These are phyloP conservation scores for Dasyprocta punctata DNA, from an alignment of 2,113 vertebrate species.

Conservation along the genomic window DNA sequence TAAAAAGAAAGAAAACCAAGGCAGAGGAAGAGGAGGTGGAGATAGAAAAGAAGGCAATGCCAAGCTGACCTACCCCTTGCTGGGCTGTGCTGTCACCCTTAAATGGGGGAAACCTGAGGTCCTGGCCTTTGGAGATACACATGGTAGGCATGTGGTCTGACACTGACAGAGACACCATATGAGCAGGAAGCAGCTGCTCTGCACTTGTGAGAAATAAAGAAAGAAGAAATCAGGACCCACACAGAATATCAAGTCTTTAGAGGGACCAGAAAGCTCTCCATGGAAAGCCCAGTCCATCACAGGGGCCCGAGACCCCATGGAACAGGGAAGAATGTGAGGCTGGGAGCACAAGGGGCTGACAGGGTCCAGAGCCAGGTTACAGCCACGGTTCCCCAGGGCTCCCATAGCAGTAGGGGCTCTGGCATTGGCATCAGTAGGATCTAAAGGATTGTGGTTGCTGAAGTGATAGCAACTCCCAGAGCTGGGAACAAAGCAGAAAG, in stretches of 20 bases:
- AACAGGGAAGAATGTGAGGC: not conserved
- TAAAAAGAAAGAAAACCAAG: not conserved
- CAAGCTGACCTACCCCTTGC: not conserved
- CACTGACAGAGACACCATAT: not conserved
- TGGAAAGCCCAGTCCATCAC: not conserved
- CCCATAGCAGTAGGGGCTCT: not conserved
- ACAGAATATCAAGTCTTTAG: not conserved
- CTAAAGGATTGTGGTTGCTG: not conserved
- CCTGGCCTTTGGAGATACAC: not conserved
- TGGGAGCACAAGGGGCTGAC: not conserved
- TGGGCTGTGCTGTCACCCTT: not conserved
- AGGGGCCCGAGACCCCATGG: rapidly evolving
- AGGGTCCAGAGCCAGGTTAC: too few species aligned
- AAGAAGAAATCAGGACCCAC: not conserved
- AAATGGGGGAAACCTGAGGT: not conserved
- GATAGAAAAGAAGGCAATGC: not conserved
- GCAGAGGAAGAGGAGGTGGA: not conserved
- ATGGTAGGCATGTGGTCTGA: not conserved
- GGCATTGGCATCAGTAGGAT: not conserved
- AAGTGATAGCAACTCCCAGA: not conserved
- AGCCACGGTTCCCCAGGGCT: not conserved
- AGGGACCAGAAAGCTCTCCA: not conserved
- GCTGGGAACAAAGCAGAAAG: not conserved
- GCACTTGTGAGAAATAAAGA: not conserved
- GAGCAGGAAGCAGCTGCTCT: not conserved